Percentiles rank a stretch among this genome's conserved stretches.
phyloP scores from a whole-genome alignment of 2,113 vertebrate species.

The Regulus satrapa region DNA sequence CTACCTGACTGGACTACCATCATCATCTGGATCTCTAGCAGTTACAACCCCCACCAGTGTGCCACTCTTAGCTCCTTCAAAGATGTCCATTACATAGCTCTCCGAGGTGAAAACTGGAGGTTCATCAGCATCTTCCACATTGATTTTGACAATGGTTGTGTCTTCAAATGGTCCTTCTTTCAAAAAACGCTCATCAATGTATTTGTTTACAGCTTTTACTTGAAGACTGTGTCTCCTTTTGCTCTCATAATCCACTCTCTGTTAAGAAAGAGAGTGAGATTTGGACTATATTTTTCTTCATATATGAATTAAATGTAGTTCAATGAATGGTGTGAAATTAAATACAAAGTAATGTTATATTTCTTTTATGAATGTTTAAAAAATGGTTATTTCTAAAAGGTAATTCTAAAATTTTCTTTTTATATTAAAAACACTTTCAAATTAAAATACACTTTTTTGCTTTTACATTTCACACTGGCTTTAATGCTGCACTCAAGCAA shows the following conservation, averaged over 20 bases:
- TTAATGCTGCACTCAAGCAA: neutral
- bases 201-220: slow-evolving; percentile 79
- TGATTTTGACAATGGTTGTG: slow-evolving; percentile 81
- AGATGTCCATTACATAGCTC: slow-evolving; percentile 79
- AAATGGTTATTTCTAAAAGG: neutral
- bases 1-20: slow-evolving; percentile 81
- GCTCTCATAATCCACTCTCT: slow-evolving; percentile 88
- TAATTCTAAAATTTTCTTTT: neutral
- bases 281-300: neutral
- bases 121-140: slow-evolving; percentile 86
- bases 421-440: neutral
- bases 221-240: slow-evolving; percentile 76
- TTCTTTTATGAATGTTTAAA: neutral
- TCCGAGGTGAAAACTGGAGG: slow-evolving; percentile 81
- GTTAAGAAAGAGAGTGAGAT: neutral
- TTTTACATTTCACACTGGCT: neutral
- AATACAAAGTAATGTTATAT: neutral
- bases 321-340: neutral
- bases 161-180: slow-evolving; percentile 74
- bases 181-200: slow-evolving; percentile 74
- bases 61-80: slow-evolving; percentile 73
- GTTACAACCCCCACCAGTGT: slow-evolving; percentile 76
- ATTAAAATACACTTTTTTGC: neutral
- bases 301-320: neutral
- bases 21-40: slow-evolving; percentile 83